Evolutionary conservation across 2,797 vertebrate genomes (phyloP).

Genomic region (Pseudochirops cupreus): DNA sequence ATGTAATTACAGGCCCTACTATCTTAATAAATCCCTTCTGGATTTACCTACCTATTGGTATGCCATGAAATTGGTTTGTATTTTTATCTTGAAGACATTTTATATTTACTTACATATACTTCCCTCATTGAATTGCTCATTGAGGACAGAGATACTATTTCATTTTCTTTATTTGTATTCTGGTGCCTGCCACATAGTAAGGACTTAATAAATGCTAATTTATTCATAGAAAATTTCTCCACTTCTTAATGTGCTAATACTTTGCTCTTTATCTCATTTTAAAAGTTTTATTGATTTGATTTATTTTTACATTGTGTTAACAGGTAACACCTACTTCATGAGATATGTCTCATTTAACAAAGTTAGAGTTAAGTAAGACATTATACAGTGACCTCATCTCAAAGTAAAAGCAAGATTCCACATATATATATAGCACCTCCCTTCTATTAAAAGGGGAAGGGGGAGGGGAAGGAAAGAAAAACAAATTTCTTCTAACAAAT

Average conservation of each 20-base stretch:
- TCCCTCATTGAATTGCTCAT: background rate
- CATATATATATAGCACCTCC: background rate
- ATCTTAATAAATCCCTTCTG: background rate
- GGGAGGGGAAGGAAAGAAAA: background rate
- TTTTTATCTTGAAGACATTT: background rate
- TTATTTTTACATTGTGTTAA: background rate
- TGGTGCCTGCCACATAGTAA: background rate
- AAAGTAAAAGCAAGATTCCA: background rate
- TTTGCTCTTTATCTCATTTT: background rate
- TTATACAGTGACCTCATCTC: background rate
- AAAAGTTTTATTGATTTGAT: background rate
- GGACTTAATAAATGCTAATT: background rate
- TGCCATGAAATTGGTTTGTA: background rate
- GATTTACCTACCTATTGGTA: background rate
- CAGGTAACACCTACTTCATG: background rate
- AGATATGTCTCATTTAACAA: background rate
- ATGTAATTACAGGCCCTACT: too few species aligned
- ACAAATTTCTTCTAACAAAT: background rate
- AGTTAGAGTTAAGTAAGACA: background rate
- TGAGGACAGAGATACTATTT: background rate
- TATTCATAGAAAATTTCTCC: background rate
- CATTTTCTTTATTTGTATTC: background rate
- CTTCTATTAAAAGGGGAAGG: background rate
- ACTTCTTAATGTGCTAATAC: background rate
- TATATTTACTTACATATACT: background rate